Evolutionary conservation across 2,797 vertebrate genomes (phyloP).

Genomic region (Bovichtus diacanthus): DNA sequence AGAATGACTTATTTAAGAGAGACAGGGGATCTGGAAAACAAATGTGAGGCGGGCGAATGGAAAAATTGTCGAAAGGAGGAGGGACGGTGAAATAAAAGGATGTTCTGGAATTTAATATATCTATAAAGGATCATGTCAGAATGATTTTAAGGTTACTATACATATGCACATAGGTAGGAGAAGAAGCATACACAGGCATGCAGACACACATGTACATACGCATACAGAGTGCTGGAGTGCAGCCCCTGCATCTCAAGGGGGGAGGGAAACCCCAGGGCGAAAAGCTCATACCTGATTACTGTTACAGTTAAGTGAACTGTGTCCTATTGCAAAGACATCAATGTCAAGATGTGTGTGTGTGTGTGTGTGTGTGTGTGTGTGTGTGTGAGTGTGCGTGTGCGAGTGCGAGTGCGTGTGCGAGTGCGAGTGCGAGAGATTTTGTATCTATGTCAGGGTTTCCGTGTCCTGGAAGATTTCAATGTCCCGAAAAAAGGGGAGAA

Average conservation of each 20-base stretch:
- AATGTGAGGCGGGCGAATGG: conserved; percentile 8
- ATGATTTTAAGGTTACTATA: conserved; percentile 39
- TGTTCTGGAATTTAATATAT: conserved; percentile 9
- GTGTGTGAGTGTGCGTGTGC: conserved; percentile 23
- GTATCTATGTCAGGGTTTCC: too few relatives aligned
- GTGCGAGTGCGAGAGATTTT: not conserved
- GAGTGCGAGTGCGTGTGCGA: not conserved
- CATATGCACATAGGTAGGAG: not conserved
- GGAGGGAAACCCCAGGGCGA: conserved; percentile 26
- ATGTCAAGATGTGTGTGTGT: conserved; percentile 42
- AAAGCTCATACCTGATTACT: conserved; percentile 55
- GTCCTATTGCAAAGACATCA: conserved; percentile 71
- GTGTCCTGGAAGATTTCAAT: too few relatives aligned
- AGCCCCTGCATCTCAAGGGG: conserved; percentile 26
- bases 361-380: conserved; percentile 35
- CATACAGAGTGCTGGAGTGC: not conserved
- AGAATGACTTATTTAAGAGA: conserved; percentile 43
- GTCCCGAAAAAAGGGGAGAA: too few relatives aligned
- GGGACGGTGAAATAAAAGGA: not conserved
- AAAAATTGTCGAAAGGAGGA: conserved; percentile 5
- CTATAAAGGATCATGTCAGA: conserved; percentile 37
- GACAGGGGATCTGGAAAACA: not conserved
- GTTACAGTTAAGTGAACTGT: conserved; percentile 70
- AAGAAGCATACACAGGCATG: not conserved
- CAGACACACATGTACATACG: conserved; percentile 5